phyloP scores from a whole-genome alignment of 2,888 invertebrate genomes.

The Meiosimyza platycephala region DNA sequence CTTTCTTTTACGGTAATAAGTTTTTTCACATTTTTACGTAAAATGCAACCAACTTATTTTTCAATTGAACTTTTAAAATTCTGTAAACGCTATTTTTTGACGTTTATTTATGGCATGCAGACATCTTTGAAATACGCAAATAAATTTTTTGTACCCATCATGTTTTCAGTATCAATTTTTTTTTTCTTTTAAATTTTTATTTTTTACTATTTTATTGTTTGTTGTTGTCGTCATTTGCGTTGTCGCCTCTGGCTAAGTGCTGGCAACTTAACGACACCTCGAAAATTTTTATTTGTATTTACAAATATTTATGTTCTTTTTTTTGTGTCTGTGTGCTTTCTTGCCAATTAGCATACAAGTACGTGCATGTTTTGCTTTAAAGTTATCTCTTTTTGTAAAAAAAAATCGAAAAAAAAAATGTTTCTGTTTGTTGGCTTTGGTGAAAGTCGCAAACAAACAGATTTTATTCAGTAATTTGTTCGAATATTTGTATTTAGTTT shows the following conservation, averaged over 20 bases:
- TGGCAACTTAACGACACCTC: conserved; percentile 2
- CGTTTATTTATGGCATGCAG: background rate
- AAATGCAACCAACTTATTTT: background rate
- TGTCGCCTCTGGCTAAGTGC: background rate
- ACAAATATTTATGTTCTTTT: no score
- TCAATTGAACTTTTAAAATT: background rate
- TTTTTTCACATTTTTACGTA: background rate
- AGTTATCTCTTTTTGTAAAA: background rate
- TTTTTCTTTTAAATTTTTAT: background rate
- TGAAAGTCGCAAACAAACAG: background rate
- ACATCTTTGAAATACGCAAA: conserved; percentile 14
- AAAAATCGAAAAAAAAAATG: no score
- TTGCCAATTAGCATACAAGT: conserved; percentile 17
- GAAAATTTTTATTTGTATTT: background rate
- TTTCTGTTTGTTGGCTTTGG: background rate
- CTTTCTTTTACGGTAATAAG: background rate
- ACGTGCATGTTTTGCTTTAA: conserved; percentile 13
- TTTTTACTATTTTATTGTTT: no score
- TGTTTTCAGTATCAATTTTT: background rate
- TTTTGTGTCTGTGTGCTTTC: background rate
- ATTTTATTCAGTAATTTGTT: no score
- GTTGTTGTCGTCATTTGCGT: no score
- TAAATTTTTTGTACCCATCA: background rate
- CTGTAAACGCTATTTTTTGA: background rate
- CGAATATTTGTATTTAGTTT: no score